Evolutionary conservation across 2,113 vertebrate genomes (phyloP).

Genomic region (Cyphomyrus plagiostoma): DNA sequence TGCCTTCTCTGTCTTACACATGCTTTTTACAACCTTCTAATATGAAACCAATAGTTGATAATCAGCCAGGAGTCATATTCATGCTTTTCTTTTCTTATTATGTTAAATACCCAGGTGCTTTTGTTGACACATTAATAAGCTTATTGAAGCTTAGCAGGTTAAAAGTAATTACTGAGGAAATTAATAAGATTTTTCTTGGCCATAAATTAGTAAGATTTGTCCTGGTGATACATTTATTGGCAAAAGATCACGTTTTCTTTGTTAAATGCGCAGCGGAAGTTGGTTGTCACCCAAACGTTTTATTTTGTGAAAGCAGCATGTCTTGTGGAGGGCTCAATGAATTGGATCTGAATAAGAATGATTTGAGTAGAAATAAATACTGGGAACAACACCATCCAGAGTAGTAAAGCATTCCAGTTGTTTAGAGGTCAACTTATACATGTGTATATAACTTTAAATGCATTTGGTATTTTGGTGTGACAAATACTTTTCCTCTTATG

Average conservation of each 20-base stretch:
- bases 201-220: not conserved
- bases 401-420: not conserved
- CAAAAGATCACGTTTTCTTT: not conserved
- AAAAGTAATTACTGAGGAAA: not conserved
- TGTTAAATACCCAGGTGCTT: not conserved
- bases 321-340: not conserved
- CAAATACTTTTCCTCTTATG: slow-evolving; percentile 4
- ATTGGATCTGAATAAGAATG: not conserved
- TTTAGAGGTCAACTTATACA: not conserved
- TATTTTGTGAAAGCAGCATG: not conserved
- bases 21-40: not conserved
- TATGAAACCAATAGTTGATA: not conserved
- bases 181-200: not conserved
- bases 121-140: not conserved
- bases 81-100: not conserved
- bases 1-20: not conserved
- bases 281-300: not conserved
- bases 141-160: not conserved
- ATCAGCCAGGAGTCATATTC: not conserved
- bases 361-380: slow-evolving; percentile 8
- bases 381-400: not conserved
- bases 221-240: not conserved
- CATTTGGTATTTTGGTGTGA: not conserved
- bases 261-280: not conserved
- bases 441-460: not conserved